Conservation (phyloP, 2,888 invertebrate genomes). For the Rhimphoctona megacephalus region DNA sequence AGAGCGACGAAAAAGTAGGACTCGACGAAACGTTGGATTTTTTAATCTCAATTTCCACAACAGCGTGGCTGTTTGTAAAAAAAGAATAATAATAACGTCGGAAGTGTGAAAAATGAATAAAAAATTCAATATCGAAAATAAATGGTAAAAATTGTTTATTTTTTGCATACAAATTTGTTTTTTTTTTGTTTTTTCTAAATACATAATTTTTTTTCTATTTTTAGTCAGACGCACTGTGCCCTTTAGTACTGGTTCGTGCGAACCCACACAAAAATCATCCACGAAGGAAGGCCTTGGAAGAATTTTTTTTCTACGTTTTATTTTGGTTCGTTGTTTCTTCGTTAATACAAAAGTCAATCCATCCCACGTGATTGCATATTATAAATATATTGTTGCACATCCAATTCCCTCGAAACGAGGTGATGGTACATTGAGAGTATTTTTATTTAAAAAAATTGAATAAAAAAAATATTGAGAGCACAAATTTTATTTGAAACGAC, state of each 20-base stretch:
- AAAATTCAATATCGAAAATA: neutral
- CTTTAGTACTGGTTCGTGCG: conserved; percentile 6
- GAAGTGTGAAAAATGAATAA: neutral
- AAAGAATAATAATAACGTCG: neutral
- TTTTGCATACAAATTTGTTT: neutral
- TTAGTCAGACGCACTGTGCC: neutral
- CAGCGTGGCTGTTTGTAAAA: neutral
- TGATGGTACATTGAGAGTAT: neutral
- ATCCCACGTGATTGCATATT: conserved; percentile 34
- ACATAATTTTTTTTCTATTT: neutral
- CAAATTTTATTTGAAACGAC: neutral
- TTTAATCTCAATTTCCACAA: neutral
- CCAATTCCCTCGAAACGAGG: conserved; percentile 7
- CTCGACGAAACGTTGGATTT: neutral
- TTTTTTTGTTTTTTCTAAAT: neutral
- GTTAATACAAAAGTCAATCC: neutral
- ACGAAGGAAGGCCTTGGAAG: conserved; percentile 28
- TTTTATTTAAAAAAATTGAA: neutral
- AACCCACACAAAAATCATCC: conserved; percentile 28
- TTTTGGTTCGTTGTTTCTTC: conserved; percentile 7
- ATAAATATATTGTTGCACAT: conserved; percentile 19
- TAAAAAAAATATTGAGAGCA: neutral
- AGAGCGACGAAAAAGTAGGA: conserved; percentile 20
- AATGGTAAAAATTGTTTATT: neutral
- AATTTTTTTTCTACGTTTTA: neutral